Evolutionary conservation across 2,888 invertebrate genomes (phyloP).

Genomic region (Aleiodes alternator): DNA sequence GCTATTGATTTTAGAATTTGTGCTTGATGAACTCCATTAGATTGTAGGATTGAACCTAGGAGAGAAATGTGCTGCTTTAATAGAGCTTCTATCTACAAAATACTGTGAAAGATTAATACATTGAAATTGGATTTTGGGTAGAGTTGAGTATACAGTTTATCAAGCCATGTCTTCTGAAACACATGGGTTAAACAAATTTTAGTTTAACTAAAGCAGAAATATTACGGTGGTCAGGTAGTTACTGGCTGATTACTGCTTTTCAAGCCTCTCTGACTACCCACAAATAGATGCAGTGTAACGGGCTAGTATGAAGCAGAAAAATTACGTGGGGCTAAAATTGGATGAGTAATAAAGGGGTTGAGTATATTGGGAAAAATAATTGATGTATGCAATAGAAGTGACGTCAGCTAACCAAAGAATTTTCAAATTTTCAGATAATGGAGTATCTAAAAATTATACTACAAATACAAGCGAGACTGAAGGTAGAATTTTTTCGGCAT

Average conservation of each 20-base stretch:
- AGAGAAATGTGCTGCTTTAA: neutral
- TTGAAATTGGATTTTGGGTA: neutral
- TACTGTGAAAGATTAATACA: slow-evolving; percentile 2
- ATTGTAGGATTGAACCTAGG: too few species aligned
- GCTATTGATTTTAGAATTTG: slow-evolving; percentile 4
- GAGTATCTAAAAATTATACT: slow-evolving; percentile 8
- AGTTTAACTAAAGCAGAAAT: slow-evolving; percentile 25
- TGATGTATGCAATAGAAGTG: slow-evolving; percentile 15
- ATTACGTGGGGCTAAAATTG: slow-evolving; percentile 55
- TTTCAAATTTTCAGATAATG: neutral
- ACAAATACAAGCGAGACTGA: neutral
- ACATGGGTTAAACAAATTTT: slow-evolving; percentile 13
- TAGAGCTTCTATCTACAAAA: neutral
- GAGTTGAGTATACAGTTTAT: slow-evolving; percentile 15
- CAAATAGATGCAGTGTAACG: slow-evolving; percentile 10
- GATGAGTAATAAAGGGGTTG: slow-evolving; percentile 37
- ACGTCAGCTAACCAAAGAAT: neutral
- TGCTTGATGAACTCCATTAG: neutral
- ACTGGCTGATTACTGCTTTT: slow-evolving; percentile 24
- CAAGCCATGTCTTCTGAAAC: neutral
- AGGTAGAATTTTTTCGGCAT: neutral
- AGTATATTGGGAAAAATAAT: slow-evolving; percentile 16
- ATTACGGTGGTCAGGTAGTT: slow-evolving; percentile 24
- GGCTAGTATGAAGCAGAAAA: slow-evolving; percentile 33
- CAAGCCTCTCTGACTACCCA: slow-evolving; percentile 5